Evolutionary conservation across 2,888 invertebrate genomes (phyloP).

Genomic region (Cheilosia scutellata): DNA sequence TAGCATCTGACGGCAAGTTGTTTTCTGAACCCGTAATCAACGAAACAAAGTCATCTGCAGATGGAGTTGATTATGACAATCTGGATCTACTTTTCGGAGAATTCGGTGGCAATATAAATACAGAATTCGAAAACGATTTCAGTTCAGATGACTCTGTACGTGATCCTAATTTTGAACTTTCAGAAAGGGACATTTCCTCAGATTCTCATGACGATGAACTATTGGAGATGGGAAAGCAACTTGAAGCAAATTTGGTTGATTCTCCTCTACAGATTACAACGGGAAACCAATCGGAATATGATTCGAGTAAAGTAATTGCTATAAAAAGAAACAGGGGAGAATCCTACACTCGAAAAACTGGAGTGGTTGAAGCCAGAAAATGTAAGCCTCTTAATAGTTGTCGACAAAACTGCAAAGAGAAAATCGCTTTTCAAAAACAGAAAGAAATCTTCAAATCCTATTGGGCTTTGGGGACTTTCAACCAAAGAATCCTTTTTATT

Average conservation of each 20-base stretch:
- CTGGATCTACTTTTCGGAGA: constrained; percentile 31
- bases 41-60: constrained; percentile 30
- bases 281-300: background rate
- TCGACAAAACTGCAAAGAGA: background rate
- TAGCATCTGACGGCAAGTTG: constrained; percentile 10
- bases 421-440: constrained; percentile 23
- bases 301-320: constrained; percentile 26
- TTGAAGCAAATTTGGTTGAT: constrained; percentile 35
- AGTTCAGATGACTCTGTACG: constrained; percentile 1
- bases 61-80: constrained; percentile 43
- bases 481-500: constrained; percentile 22
- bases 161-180: constrained; percentile 33
- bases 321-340: constrained; percentile 33
- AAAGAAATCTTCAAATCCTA: constrained; percentile 36
- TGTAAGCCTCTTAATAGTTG: constrained; percentile 28
- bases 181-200: constrained; percentile 24
- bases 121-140: constrained; percentile 5
- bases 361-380: constrained; percentile 36
- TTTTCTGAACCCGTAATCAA: constrained; percentile 30
- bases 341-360: constrained; percentile 33
- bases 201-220: background rate
- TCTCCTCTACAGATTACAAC: background rate
- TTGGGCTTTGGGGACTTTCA: constrained; percentile 21
- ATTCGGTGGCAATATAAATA: constrained; percentile 16
- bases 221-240: constrained; percentile 41